Percentiles rank a stretch among this genome's conserved stretches.
These are phyloP conservation scores for Vimba vimba DNA, from an alignment of 2,113 vertebrate species.

Conservation along the genomic window DNA sequence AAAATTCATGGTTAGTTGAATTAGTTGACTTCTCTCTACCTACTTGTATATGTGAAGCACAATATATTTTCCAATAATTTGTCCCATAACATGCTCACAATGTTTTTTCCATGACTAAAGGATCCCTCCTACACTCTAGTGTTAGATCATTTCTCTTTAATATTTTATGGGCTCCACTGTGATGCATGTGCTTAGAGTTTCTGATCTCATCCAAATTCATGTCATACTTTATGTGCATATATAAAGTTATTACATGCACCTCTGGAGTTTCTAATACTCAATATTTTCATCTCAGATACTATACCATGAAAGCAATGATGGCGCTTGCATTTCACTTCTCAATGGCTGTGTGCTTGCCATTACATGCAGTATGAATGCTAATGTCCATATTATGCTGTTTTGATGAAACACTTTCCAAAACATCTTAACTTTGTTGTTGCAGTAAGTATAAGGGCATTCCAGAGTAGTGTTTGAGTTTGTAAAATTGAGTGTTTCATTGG, in stretches of 20 bases:
- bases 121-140: background rate
- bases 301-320: background rate
- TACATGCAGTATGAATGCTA: background rate
- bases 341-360: background rate
- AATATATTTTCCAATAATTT: background rate
- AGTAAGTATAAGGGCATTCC: background rate
- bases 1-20: conserved; percentile 12
- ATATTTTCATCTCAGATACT: background rate
- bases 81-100: background rate
- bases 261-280: conserved; percentile 21
- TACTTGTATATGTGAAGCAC: background rate
- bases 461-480: background rate
- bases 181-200: conserved; percentile 40
- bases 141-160: background rate
- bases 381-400: background rate
- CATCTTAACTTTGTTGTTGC: background rate
- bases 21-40: background rate
- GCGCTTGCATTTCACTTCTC: background rate
- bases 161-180: conserved; percentile 8
- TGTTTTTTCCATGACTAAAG: background rate
- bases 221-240: conserved; percentile 43
- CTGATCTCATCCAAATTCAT: conserved; percentile 42
- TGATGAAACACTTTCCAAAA: conserved; percentile 11
- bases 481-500: conserved; percentile 17
- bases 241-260: conserved; percentile 33